Percentiles rank a stretch among this genome's conserved stretches.
Conservation (phyloP, 2,797 vertebrate genomes). For the Eulemur rubriventer region DNA sequence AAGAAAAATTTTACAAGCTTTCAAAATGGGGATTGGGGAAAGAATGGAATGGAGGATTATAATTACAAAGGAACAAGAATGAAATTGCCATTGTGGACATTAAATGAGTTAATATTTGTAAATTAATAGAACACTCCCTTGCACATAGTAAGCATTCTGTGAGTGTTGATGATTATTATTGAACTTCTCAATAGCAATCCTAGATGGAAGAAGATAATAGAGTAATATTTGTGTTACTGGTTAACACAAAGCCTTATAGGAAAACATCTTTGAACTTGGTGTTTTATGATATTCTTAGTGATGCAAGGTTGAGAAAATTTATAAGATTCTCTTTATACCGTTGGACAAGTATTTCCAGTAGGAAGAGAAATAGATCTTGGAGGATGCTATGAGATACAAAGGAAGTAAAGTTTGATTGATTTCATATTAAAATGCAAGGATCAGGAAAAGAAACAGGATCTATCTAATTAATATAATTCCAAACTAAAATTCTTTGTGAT, state of each 20-base stretch:
- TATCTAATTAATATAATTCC: not conserved
- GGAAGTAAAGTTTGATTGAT: not conserved
- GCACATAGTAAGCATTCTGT: not conserved
- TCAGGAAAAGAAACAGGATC: not conserved
- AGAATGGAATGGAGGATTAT: not conserved
- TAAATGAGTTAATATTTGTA: not conserved
- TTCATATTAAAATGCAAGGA: not conserved
- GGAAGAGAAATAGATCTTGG: not conserved
- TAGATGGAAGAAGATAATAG: not conserved
- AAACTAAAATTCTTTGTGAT: not conserved
- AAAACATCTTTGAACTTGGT: not conserved
- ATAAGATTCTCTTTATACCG: not conserved
- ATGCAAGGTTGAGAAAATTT: not conserved
- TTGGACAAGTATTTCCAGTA: not conserved
- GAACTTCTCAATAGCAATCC: not conserved
- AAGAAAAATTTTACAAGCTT: not conserved
- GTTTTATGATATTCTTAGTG: constrained; percentile 22
- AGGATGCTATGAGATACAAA: not conserved
- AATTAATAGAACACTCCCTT: not conserved
- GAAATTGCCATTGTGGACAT: not conserved
- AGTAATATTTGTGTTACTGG: not conserved
- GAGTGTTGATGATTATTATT: not conserved
- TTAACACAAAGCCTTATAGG: constrained; percentile 1
- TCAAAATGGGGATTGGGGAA: not conserved
- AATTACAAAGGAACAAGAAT: not conserved